phyloP scores from a whole-genome alignment of 2,113 vertebrate genomes.

The Sceloporus undulatus region DNA sequence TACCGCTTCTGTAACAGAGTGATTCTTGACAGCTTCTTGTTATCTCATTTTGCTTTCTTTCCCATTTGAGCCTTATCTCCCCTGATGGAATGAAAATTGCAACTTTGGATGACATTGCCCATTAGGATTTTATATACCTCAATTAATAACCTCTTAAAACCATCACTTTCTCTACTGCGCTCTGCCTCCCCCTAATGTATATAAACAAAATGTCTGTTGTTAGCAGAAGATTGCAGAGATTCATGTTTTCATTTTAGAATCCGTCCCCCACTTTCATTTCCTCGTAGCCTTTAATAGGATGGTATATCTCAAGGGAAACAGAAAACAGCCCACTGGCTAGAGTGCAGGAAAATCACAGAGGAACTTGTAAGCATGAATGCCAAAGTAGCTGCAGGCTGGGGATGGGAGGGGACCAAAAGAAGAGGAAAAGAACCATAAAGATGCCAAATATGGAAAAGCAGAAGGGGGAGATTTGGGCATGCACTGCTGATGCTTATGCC shows the following conservation, averaged over 20 bases:
- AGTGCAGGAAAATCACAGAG: not conserved
- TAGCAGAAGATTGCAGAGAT: not conserved
- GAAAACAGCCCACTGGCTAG: not conserved
- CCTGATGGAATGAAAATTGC: slow-evolving; percentile 22
- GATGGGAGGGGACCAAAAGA: not conserved
- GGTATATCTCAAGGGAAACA: not conserved
- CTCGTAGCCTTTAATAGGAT: slow-evolving; percentile 27
- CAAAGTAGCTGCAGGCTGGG: not conserved
- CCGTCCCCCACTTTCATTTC: slow-evolving; percentile 31
- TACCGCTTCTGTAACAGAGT: slow-evolving; percentile 55
- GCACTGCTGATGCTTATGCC: too few relatives aligned
- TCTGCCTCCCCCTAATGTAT: not conserved
- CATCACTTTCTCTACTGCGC: not conserved
- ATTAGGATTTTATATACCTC: slow-evolving; percentile 46
- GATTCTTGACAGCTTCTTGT: slow-evolving; percentile 61
- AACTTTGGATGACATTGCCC: slow-evolving; percentile 38
- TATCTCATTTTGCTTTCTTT: slow-evolving; percentile 52
- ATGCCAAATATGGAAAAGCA: not conserved
- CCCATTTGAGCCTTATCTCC: slow-evolving; percentile 50
- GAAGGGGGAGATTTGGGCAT: too few relatives aligned
- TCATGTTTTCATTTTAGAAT: slow-evolving; percentile 44
- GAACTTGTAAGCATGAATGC: not conserved
- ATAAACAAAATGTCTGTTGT: not conserved
- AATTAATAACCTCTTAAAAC: slow-evolving; percentile 57
- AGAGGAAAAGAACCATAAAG: not conserved